Evolutionary conservation across 2,113 vertebrate genomes (phyloP).

Genomic region (Elephantulus edwardii): DNA sequence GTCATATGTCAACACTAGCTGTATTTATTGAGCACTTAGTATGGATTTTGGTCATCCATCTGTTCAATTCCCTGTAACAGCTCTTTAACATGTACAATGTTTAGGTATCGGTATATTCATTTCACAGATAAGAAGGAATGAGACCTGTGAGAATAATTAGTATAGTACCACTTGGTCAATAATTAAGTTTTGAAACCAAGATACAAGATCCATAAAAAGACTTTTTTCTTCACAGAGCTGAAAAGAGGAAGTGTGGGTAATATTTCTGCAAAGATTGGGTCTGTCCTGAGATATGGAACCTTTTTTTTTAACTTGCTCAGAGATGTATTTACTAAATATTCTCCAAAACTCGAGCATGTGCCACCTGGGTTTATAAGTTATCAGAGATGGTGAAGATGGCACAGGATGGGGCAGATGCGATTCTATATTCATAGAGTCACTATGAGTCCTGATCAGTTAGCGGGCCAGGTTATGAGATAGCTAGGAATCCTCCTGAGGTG

Average conservation of each 20-base stretch:
- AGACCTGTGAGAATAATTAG: background rate
- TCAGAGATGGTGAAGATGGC: no score
- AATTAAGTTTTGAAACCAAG: background rate
- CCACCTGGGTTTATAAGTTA: no score
- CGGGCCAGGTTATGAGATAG: background rate
- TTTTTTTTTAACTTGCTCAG: constrained; percentile 5
- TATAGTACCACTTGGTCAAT: background rate
- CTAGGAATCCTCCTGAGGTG: constrained; percentile 19
- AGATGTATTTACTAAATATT: background rate
- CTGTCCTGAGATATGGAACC: background rate
- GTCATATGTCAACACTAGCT: no score
- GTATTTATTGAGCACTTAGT: background rate
- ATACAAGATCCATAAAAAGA: background rate
- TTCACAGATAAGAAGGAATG: background rate
- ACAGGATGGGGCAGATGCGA: no score
- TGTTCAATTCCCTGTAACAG: background rate
- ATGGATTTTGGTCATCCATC: background rate
- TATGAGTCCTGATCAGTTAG: no score
- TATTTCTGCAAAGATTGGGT: background rate
- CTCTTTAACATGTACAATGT: background rate
- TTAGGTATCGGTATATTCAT: background rate
- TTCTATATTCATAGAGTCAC: no score
- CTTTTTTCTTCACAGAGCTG: background rate
- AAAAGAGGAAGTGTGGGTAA: background rate
- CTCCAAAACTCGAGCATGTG: background rate